Evolutionary conservation across 2,113 vertebrate species (phyloP), one percentile per base, ranked within the genome.

Genomic region (Hippocampus abdominalis): DNA sequence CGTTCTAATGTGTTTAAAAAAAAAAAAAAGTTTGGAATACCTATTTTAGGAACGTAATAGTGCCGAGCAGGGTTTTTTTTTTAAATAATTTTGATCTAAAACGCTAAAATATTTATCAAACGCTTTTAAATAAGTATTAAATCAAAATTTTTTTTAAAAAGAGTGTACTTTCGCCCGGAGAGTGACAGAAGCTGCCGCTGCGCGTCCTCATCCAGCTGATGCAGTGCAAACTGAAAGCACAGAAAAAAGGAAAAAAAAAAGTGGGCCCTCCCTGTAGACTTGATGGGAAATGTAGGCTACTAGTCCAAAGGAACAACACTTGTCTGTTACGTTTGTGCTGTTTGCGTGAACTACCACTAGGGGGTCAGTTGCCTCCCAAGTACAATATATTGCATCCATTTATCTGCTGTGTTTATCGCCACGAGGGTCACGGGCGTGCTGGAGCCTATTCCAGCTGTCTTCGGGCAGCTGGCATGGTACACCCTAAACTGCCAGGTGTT

Each of bases 201-300:
- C n/a, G 27, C 57, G 27, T 29, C 57, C 57, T 60, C 27, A 20
- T 60, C 70, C 83, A 83, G 86, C 72, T 73, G 80, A 71, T 83
- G 70, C 81, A 88, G 85, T 80, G 75, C 61, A 60, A 48, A 78
- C 27, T 27, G 63, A 64, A 44, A 64, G 36, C 20, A 16, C 61
- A 23, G 6, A 79, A 15, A 80, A 64, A 70, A 42, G 36, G 64
- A 53, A 57, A 69, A 68, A n/a, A 20, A 61, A 76, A 74, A 67
- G 75, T 15, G 56, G 23, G 75, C 53, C 64, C 62, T 53, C n/a
- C 2, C 70, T 13, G 1, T 0, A 3, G 44, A 89, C 62, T 13
- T 71, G 74, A 56, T 11, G 89, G 89, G 88, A 88, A 88, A 87
- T 84, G 88, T 73, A 87, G 89, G 89, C 68, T 1, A 29, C 10